phyloP scores from a whole-genome alignment of 2,888 invertebrate genomes.

The Teleiodes luculella region DNA sequence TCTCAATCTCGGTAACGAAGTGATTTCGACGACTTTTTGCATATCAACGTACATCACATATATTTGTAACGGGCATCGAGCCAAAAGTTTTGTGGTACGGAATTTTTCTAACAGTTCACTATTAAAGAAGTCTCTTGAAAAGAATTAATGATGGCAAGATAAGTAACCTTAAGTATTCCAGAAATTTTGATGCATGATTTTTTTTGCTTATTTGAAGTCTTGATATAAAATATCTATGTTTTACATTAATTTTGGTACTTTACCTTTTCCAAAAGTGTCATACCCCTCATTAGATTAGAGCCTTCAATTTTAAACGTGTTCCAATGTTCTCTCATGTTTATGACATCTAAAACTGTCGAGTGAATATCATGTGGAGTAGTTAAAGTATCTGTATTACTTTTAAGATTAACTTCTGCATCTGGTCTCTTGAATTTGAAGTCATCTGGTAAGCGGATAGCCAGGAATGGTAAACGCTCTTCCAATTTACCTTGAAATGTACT shows the following conservation, averaged over 20 bases:
- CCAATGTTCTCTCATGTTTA: background rate
- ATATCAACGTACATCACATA: too few relatives aligned
- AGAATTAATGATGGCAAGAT: background rate
- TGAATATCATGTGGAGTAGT: slow-evolving; percentile 85
- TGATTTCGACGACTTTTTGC: too few relatives aligned
- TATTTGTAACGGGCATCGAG: too few relatives aligned
- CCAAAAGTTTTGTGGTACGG: too few relatives aligned
- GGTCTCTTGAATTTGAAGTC: slow-evolving; percentile 82
- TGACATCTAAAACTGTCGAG: slow-evolving; percentile 1
- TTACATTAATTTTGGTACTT: too few relatives aligned
- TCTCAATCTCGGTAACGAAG: too few relatives aligned
- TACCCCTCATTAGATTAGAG: slow-evolving; percentile 1
- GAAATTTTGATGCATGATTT: too few relatives aligned
- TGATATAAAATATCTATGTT: too few relatives aligned
- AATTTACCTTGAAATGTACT: background rate
- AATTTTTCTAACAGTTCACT: too few relatives aligned
- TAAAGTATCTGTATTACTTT: slow-evolving; percentile 82
- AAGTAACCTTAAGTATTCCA: too few relatives aligned
- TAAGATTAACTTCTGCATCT: slow-evolving; percentile 78
- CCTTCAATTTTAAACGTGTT: background rate
- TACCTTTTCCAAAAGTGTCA: slow-evolving; percentile 8
- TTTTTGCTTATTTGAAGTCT: too few relatives aligned
- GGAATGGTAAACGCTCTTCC: slow-evolving; percentile 33
- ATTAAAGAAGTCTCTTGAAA: too few relatives aligned
- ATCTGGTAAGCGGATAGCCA: slow-evolving; percentile 84